Base-by-base conservation (phyloP, 1,140 invertebrate species). In the Drosophila teissieri region DNA sequence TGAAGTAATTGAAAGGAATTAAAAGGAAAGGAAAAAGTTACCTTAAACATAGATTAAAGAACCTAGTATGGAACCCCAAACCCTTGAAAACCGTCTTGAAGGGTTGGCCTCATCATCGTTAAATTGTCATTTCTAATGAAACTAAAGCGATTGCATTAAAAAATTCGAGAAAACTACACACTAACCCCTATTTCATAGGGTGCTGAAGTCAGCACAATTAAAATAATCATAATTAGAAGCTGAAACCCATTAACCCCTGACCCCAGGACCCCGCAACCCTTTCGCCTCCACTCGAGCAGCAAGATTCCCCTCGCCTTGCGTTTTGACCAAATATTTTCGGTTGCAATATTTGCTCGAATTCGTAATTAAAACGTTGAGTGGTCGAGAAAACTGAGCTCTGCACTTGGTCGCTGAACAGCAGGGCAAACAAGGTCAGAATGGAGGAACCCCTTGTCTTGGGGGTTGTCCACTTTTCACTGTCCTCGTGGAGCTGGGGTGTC, bases 271-370 rank as follows among this genome's bases (percentile, higher is more conserved):
- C 46, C 36, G 15, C 52, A 39, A 49, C 36, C 37, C 70, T 36
- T 73, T 42, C 51, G 36, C 36, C 34, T 54, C 19, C 64, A 69
- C 39, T 68, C 37, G 40, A 39, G 27, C 17, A 39, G 34, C 42
- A 49, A 53, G 15, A 39, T 58, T 14, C 12, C 15, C 37, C 17
- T 39, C 24, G 34, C 17, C 57, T 45, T 36, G 37, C 45, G 61
- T 60, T 80, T 48, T 49, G 24, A 53, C 62, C 55, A 24, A 58
- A 74, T 68, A 78, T 52, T 82, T 78, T 45, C 45, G 22, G 36
- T 15, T 67, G 73, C 64, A 86, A 68, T 86, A 64, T 85, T 85
- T 78, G 69, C 70, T 48, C 42, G 73, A 85, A 88, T 85, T 69
- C 74, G 64, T 85, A 78, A 85, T 85, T 85, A 85, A 78, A 82